Evolutionary conservation across 1,140 invertebrate genomes (phyloP), one percentile per base, ranked within the genome.

Genomic region (Homarus americanus): DNA sequence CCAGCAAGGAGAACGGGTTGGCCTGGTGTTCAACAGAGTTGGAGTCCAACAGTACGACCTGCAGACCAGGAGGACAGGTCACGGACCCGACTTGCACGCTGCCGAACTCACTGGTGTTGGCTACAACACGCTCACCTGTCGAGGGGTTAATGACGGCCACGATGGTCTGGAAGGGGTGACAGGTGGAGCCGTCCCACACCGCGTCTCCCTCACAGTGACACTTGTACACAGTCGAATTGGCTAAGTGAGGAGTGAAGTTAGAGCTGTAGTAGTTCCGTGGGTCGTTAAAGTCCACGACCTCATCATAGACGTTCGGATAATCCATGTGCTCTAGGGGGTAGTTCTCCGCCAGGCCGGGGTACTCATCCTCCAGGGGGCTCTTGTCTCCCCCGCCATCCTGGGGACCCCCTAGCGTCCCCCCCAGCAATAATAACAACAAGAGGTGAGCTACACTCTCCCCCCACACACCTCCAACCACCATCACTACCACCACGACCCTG

Each of bases 121-220:
- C 78, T 5, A 20, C 63, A 24, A 82, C 63, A 0, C 49, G 80
- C 15, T 53, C 28, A 20, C 34, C 49, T 3, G 34, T 73, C n/a
- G 40, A 24, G 7, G 41, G 34, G 17, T 92, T 49, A 0, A 92
- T n/a, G 9, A 92, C 36, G 1, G 66, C 91, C 17, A 92, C 78
- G 34, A 63, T 40, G 24, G 91, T 92, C 20, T 34, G 3, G 5
- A 36, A 34, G 12, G 80, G 49, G n/a, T 80, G 72, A 49, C 91
- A 92, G 2, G 20, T 36, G 63, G 10, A 28, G 2, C 69, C 86
- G 5, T 34, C 76, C 91, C 91, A 92, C 24, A 83, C 78, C 69
- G 88, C 49, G 32, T 82, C 49, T 7, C 40, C 83, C 0, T 36
- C 58, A 58, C 91, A 92, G 40, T 38, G 84, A 76, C 91, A 92